Conservation (phyloP, 2,888 invertebrate species). For the Phrixothrix hirtus region DNA sequence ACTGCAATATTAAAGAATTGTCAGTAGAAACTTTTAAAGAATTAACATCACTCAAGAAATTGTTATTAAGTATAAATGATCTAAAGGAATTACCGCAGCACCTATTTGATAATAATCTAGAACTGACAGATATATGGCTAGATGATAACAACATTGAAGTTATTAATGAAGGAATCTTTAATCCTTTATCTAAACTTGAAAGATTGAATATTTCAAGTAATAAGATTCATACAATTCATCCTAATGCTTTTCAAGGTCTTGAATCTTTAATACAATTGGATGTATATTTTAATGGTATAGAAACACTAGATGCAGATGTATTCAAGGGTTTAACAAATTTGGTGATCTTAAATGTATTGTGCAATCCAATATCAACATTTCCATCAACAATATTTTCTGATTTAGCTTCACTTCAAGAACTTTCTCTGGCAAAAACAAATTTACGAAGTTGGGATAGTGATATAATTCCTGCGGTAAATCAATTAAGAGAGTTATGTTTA, state of each 20-base stretch:
- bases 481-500: conserved; percentile 5
- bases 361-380: conserved; percentile 5
- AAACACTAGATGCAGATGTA: background rate
- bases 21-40: conserved; percentile 1
- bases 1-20: conserved; percentile 6
- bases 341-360: conserved; percentile 4
- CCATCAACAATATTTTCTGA: conserved; percentile 1
- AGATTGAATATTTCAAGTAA: conserved; percentile 6
- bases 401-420: conserved; percentile 5
- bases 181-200: conserved; percentile 5
- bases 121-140: conserved; percentile 1
- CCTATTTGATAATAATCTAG: conserved; percentile 4
- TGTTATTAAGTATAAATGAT: conserved; percentile 1
- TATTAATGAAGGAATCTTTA: conserved; percentile 1
- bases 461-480: conserved; percentile 1
- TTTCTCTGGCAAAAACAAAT: conserved; percentile 8
- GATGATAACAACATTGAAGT: conserved; percentile 12
- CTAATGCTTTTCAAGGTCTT: conserved; percentile 4
- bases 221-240: conserved; percentile 1
- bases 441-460: background rate
- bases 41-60: background rate
- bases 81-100: conserved; percentile 6
- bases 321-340: conserved; percentile 2
- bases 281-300: conserved; percentile 2
- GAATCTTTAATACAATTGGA: conserved; percentile 2